Base-by-base conservation (phyloP, 2,113 vertebrate genomes). In the Chlorodrepanis virens region DNA sequence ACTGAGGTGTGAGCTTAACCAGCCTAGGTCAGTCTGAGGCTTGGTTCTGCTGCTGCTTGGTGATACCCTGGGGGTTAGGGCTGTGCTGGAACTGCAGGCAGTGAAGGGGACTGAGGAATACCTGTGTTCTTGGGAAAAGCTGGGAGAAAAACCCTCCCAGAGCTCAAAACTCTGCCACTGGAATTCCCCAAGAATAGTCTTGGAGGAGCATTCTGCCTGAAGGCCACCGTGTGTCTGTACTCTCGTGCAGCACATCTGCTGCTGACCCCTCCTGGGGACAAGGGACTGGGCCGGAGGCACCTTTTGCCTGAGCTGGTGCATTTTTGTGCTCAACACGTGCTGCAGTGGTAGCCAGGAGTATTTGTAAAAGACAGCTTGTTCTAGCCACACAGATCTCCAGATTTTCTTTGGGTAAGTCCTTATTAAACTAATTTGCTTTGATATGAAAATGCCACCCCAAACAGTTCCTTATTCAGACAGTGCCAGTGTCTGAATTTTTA, bases 21-120 rank as follows among this genome's bases (percentile, higher is more conserved):
- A 57, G 20, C 14, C n/a, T 1, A 6, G n/a, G 11, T 54, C 44
- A 21, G 12, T 18, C 54, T 72, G 57, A 64, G 31, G 42, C 75
- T 72, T 60, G 40, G 35, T 63, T 90, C 50, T 86, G 91, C 77
- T 90, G 31, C 6, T 15, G 5, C 69, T 61, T 83, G 59, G 20
- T 4, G 42, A 13, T n/a, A 8, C 15, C 4, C 2, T 0, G 5
- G 19, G n/a, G 20, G 25, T 23, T 28, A 17, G 27, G 57, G 15
- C 52, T 45, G 7, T n/a, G n/a, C 53, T 72, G 63, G 64, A 93
- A 22, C 16, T 39, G 2, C 2, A 12, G 37, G 29, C 24, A 60
- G 19, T 19, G 49, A 65, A 79, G 40, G n/a, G 20, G 14, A 24
- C 29, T 6, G 52, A 64, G 12, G 17, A 59, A 74, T 74, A 7